Evolutionary conservation across 92 coral and sea anemone species (phyloP), one percentile per base, ranked within the genome.

Genomic region (Epizoanthus scotinus): DNA sequence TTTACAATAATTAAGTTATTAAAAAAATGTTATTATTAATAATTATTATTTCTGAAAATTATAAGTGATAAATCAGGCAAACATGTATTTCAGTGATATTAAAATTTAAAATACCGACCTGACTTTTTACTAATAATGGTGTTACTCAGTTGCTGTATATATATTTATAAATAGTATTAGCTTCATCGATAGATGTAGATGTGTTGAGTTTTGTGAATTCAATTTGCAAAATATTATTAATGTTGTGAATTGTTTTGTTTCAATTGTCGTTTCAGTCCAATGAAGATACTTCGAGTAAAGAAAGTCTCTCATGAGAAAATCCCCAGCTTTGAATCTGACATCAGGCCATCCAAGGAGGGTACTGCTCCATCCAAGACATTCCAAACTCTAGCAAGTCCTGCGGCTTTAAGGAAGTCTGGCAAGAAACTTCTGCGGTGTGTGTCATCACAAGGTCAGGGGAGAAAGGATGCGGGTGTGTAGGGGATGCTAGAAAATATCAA

Each of bases 311-410:
- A 73, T 5, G 79, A 73, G 26, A 73, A 73, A 19, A 73, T 73
- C 61, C 61, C 79, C 79, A 56, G 79, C 34, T 73, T 73, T 73
- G 79, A 73, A 73, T 54, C 79, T 38, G 79, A 73, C 31, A 14
- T 73, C 36, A 63, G 67, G 22, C 47, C 63, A 4, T 31, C 14
- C 28, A 73, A 73, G 55, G 79, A 73, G 26, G 13, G 28, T 57
- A n/a, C 22, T 15, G 3, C 66, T 0, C 8, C 79, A 25, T 64
- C 79, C 19, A 73, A 31, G 61, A 56, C 79, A 8, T 73, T 73
- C 59, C 79, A 73, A 19, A 52, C 67, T 8, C 79, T 73, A 26
- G 59, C 79, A 8, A 73, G 79, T 56, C 79, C 79, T 8, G 66
- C 36, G 3, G 56, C 79, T 31, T 64, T 73, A 31, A 65, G 79